Evolutionary conservation across 2,888 invertebrate genomes (phyloP).

Genomic region (Antheraea assamensis): DNA sequence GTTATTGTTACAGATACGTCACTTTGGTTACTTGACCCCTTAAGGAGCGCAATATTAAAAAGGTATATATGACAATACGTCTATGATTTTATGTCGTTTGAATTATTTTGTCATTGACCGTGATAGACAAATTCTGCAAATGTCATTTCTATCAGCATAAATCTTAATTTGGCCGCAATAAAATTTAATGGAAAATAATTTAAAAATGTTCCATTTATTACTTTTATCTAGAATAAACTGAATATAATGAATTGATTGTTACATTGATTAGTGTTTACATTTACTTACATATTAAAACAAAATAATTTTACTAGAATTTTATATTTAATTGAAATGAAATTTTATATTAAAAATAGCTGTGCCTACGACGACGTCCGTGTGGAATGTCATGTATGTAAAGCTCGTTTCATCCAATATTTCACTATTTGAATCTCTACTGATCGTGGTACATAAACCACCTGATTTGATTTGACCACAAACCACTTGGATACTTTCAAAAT

Average conservation of each 20-base stretch:
- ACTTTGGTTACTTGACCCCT: conserved; percentile 53
- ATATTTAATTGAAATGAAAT: too few relatives aligned
- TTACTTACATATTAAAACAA: too few relatives aligned
- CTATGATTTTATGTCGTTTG: conserved; percentile 1
- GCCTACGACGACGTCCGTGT: too few relatives aligned
- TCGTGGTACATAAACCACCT: too few relatives aligned
- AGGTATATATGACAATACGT: conserved; percentile 49
- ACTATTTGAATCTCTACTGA: too few relatives aligned
- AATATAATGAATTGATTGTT: not conserved
- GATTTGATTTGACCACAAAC: too few relatives aligned
- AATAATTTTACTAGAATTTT: too few relatives aligned
- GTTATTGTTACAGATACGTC: conserved; percentile 67
- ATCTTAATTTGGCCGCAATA: conserved; percentile 49
- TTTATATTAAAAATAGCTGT: too few relatives aligned
- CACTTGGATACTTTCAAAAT: too few relatives aligned
- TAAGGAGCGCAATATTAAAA: conserved; percentile 67
- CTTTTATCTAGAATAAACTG: conserved; percentile 22
- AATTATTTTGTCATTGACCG: conserved; percentile 46
- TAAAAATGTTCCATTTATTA: conserved; percentile 30
- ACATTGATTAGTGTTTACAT: not conserved
- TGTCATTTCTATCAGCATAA: conserved; percentile 51
- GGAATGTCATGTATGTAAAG: too few relatives aligned
- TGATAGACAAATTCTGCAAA: conserved; percentile 37
- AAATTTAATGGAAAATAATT: conserved; percentile 44
- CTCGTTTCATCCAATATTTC: too few relatives aligned